phyloP scores from a whole-genome alignment of 2,888 invertebrate genomes.

The Microplitis deprimator region DNA sequence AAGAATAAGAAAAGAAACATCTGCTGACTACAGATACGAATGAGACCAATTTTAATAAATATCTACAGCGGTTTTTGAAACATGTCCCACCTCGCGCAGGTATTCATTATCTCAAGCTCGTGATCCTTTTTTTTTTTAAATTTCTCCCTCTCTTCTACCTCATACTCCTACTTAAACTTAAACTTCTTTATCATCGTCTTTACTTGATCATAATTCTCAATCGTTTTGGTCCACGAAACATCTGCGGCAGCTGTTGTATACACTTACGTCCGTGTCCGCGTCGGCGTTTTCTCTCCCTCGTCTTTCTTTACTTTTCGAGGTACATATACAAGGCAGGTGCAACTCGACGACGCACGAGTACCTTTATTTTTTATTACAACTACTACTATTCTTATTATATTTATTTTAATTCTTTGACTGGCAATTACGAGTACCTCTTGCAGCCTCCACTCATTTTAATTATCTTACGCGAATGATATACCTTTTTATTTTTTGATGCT shows the following conservation, averaged over 20 bases:
- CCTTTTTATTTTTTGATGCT: neutral
- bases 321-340: constrained; percentile 28
- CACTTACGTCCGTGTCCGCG: constrained; percentile 47
- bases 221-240: constrained; percentile 61
- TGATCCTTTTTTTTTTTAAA: constrained; percentile 59
- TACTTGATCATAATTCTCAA: constrained; percentile 30
- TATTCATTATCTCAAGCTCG: constrained; percentile 61
- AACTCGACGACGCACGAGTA: constrained; percentile 33
- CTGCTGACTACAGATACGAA: constrained; percentile 35
- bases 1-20: constrained; percentile 27
- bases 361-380: constrained; percentile 40
- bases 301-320: constrained; percentile 29
- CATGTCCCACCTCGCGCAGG: constrained; percentile 60
- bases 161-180: constrained; percentile 4
- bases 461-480: neutral
- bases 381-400: constrained; percentile 34
- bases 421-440: constrained; percentile 54
- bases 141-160: constrained; percentile 27
- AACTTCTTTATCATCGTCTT: constrained; percentile 19
- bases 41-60: constrained; percentile 27
- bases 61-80: constrained; percentile 53
- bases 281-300: constrained; percentile 45
- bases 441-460: constrained; percentile 44
- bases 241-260: constrained; percentile 70
- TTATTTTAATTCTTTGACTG: constrained; percentile 35